phyloP scores from a whole-genome alignment of 2,888 invertebrate genomes.

The Pristionchus japonicus region DNA sequence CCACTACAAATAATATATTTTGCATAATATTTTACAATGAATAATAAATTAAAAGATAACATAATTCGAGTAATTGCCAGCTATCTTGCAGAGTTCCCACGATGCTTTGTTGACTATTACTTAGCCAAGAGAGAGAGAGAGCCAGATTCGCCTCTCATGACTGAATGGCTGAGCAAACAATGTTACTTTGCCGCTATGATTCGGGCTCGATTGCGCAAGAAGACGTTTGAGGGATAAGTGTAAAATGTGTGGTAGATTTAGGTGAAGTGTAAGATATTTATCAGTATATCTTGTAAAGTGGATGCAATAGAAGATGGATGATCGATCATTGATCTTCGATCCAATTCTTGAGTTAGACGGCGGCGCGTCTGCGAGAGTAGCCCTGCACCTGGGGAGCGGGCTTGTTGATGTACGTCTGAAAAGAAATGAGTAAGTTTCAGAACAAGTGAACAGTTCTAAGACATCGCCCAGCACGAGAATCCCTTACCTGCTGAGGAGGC shows the following conservation, averaged over 20 bases:
- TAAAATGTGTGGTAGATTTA: not conserved
- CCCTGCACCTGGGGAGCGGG: slow-evolving; percentile 11
- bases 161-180: slow-evolving; percentile 13
- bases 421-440: not conserved
- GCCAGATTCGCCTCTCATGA: slow-evolving; percentile 23
- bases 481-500: slow-evolving; percentile 15
- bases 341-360: not conserved
- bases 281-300: not conserved
- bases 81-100: not conserved
- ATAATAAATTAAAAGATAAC: not conserved
- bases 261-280: not conserved
- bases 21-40: not conserved
- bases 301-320: not conserved
- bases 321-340: too few relatives aligned
- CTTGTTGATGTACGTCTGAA: slow-evolving; percentile 32
- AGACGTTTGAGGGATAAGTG: not conserved
- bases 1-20: not conserved
- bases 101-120: slow-evolving; percentile 34
- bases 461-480: too few relatives aligned
- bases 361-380: slow-evolving; percentile 40
- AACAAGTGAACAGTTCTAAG: not conserved
- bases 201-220: not conserved
- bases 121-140: not conserved
- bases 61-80: slow-evolving; percentile 24
- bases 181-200: not conserved